phyloP scores from a whole-genome alignment of 2,888 invertebrate species.

The Sphaeridia pumilis region DNA sequence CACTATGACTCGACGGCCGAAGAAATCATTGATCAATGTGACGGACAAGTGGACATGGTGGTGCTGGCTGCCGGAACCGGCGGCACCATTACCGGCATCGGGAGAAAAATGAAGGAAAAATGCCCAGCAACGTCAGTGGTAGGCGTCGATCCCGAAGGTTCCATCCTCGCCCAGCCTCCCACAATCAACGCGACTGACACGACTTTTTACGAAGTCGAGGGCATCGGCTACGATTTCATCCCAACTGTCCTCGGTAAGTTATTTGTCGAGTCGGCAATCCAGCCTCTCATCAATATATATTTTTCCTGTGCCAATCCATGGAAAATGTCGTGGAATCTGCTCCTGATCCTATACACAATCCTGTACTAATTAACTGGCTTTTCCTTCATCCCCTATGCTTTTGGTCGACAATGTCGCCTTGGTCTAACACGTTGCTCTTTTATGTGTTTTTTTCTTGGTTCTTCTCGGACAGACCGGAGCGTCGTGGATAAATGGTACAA shows the following conservation, averaged over 20 bases:
- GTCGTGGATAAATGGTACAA: slow-evolving; percentile 84
- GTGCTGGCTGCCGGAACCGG: slow-evolving; percentile 81
- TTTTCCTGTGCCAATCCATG: too few relatives aligned
- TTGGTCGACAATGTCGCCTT: too few relatives aligned
- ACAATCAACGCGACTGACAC: slow-evolving; percentile 58
- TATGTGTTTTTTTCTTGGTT: not conserved
- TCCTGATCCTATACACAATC: too few relatives aligned
- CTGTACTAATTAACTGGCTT: too few relatives aligned
- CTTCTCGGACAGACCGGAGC: slow-evolving; percentile 48
- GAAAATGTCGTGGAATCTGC: too few relatives aligned
- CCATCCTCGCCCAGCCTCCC: slow-evolving; percentile 74
- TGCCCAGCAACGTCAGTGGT: slow-evolving; percentile 67
- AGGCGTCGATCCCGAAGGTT: slow-evolving; percentile 85
- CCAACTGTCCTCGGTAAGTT: slow-evolving; percentile 66
- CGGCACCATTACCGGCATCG: slow-evolving; percentile 85
- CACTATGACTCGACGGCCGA: slow-evolving; percentile 94
- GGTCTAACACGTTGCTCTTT: too few relatives aligned
- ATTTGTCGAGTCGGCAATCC: too few relatives aligned
- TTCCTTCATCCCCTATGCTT: too few relatives aligned
- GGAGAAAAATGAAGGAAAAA: slow-evolving; percentile 77
- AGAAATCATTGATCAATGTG: slow-evolving; percentile 77
- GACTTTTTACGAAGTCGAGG: slow-evolving; percentile 76
- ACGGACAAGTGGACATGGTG: slow-evolving; percentile 75
- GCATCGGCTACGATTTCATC: slow-evolving; percentile 92
- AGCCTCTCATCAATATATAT: too few relatives aligned